Conservation (phyloP, 2,797 vertebrate species). For the Chrosomus eos region DNA sequence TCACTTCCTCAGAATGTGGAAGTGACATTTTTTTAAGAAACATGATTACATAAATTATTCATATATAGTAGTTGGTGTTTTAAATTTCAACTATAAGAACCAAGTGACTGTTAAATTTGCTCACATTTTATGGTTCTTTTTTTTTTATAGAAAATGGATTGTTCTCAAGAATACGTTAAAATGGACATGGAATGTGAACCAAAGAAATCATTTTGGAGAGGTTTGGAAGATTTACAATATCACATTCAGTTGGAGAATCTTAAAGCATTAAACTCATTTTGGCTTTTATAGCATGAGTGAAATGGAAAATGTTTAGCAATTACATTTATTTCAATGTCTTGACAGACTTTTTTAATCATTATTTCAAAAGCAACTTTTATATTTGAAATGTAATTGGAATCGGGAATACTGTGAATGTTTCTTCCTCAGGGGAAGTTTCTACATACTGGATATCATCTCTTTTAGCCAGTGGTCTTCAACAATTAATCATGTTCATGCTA, state of each 20-base stretch:
- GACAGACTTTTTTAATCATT: background rate
- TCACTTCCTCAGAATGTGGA: background rate
- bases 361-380: background rate
- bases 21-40: background rate
- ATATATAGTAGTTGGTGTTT: too few relatives aligned
- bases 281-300: background rate
- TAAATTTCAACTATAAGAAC: background rate
- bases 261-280: background rate
- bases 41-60: too few relatives aligned
- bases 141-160: background rate
- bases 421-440: background rate
- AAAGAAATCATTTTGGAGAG: background rate
- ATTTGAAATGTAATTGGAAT: too few relatives aligned
- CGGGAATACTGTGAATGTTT: too few relatives aligned
- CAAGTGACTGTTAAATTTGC: background rate
- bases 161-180: background rate
- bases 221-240: background rate
- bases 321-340: background rate
- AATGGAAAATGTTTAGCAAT: background rate
- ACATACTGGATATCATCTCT: background rate
- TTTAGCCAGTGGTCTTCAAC: background rate
- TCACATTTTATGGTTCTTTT: too few relatives aligned
- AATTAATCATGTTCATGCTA: background rate
- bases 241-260: background rate
- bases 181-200: constrained; percentile 15